phyloP scores from a whole-genome alignment of 1,140 invertebrate species.

The Drosophila bocqueti region DNA sequence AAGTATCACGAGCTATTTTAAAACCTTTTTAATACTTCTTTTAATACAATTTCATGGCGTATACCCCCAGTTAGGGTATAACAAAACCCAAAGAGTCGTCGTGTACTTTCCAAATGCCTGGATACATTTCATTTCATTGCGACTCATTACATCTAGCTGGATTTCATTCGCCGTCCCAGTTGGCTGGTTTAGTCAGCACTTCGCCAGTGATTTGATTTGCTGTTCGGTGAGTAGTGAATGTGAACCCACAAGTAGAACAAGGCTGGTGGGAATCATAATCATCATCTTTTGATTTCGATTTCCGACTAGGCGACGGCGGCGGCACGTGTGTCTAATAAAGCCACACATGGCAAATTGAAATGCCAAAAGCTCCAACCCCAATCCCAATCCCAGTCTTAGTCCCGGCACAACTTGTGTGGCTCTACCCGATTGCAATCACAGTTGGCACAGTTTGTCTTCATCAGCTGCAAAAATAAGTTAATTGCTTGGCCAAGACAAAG shows the following conservation, averaged over 20 bases:
- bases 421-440: constrained; percentile 68
- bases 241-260: constrained; percentile 54
- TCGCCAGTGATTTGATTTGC: constrained; percentile 50
- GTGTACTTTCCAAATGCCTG: constrained; percentile 64
- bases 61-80: constrained; percentile 13
- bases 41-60: neutral
- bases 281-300: constrained; percentile 17
- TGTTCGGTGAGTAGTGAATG: constrained; percentile 23
- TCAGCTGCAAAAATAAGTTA: constrained; percentile 78
- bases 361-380: constrained; percentile 7
- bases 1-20: neutral
- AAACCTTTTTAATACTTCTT: neutral
- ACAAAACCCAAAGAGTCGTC: constrained; percentile 24
- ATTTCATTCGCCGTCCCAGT: constrained; percentile 61
- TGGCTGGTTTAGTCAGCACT: constrained; percentile 60
- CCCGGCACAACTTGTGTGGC: constrained; percentile 61
- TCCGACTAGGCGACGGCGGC: constrained; percentile 3
- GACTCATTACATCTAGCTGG: constrained; percentile 49
- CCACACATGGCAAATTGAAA: constrained; percentile 33
- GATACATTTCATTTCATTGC: constrained; percentile 70
- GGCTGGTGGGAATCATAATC: constrained; percentile 5
- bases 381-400: neutral
- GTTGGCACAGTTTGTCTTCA: constrained; percentile 75
- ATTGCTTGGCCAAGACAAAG: constrained; percentile 59
- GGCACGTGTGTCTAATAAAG: constrained; percentile 51